Evolutionary conservation across 2,797 vertebrate species (phyloP).

Genomic region (Spinus olivaceus): DNA sequence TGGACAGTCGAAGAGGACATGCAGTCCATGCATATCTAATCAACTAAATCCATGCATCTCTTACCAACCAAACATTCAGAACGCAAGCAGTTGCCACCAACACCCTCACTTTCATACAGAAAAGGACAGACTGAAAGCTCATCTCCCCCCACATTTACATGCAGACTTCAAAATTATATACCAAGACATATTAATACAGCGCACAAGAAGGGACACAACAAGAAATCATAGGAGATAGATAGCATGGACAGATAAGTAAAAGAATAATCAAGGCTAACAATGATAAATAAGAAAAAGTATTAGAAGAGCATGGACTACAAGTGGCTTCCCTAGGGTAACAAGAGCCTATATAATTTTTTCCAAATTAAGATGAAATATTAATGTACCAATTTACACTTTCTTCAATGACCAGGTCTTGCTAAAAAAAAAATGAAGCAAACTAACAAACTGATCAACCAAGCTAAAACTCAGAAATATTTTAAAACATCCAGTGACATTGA

Average conservation of each 20-base stretch:
- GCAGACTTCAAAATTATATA: not conserved
- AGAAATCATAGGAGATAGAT: not conserved
- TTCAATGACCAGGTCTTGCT: not conserved
- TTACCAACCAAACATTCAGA: not conserved
- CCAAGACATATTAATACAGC: not conserved
- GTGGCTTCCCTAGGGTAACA: not conserved
- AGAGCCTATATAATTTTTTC: not conserved
- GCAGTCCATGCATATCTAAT: not conserved
- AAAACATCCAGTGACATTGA: not conserved
- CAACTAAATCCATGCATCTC: not conserved
- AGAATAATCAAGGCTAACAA: not conserved
- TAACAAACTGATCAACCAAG: not conserved
- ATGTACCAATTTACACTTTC: not conserved
- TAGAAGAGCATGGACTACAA: not conserved
- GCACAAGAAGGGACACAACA: not conserved
- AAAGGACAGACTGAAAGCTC: not conserved
- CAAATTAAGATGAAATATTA: not conserved
- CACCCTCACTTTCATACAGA: not conserved
- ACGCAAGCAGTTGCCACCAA: not conserved
- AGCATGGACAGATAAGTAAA: not conserved
- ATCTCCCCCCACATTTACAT: not conserved
- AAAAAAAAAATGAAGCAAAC: not conserved
- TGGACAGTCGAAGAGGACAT: not conserved
- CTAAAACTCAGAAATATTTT: not conserved
- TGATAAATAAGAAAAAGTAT: not conserved